phyloP scores from a whole-genome alignment of 2,797 vertebrate species.

The Muscicapa comitata region DNA sequence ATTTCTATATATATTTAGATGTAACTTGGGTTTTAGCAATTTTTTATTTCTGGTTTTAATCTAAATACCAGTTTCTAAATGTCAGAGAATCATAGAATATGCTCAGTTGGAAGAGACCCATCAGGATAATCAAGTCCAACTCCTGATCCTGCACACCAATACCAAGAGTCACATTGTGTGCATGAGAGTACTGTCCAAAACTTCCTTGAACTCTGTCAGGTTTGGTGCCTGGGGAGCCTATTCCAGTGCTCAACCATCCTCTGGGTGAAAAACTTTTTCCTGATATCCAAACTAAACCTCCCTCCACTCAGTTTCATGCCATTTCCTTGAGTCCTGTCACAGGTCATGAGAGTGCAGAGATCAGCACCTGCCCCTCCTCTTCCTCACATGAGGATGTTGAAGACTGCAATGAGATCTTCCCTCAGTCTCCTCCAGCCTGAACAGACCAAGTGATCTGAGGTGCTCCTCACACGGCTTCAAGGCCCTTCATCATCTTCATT shows the following conservation, averaged over 20 bases:
- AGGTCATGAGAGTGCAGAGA: background rate
- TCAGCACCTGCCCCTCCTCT: background rate
- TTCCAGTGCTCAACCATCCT: background rate
- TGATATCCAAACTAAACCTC: background rate
- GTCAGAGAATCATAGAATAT: background rate
- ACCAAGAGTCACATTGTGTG: accelerated
- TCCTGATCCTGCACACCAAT: background rate
- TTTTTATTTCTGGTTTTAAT: background rate
- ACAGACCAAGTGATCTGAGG: background rate
- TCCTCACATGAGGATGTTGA: background rate
- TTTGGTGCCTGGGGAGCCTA: background rate
- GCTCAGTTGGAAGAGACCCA: background rate
- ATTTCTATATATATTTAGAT: background rate
- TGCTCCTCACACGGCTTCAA: background rate
- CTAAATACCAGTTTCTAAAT: background rate
- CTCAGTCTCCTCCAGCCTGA: background rate
- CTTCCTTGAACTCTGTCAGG: background rate
- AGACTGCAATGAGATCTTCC: background rate
- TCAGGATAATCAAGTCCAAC: background rate
- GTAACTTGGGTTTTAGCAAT: background rate
- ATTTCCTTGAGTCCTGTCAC: background rate
- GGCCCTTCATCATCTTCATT: background rate
- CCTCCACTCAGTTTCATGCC: background rate
- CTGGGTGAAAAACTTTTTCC: background rate
- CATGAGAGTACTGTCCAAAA: background rate